Conservation (phyloP, 2,888 invertebrate species). For the Acleris emargana region DNA sequence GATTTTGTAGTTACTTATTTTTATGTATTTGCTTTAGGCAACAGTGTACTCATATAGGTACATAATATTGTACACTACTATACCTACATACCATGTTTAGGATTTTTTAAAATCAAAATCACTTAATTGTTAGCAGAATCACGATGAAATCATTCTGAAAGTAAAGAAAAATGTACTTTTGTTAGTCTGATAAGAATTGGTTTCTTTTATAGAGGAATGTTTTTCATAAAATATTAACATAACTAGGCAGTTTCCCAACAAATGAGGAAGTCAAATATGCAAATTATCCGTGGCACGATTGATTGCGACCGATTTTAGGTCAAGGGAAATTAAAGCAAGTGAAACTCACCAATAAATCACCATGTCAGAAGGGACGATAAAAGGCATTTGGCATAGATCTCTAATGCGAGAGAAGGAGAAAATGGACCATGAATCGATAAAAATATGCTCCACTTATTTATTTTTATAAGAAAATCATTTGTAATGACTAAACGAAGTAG, state of each 20-base stretch:
- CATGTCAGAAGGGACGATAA: slow-evolving; percentile 45
- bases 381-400: slow-evolving; percentile 64
- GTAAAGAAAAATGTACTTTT: too few relatives aligned
- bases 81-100: too few relatives aligned
- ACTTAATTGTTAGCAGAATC: too few relatives aligned
- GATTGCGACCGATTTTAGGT: slow-evolving; percentile 32
- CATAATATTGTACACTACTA: too few relatives aligned
- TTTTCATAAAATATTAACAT: slow-evolving; percentile 22
- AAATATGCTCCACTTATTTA: slow-evolving; percentile 60
- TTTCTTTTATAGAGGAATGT: slow-evolving; percentile 4
- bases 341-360: slow-evolving; percentile 47
- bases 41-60: too few relatives aligned
- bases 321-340: slow-evolving; percentile 36
- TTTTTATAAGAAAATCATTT: background rate
- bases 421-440: slow-evolving; percentile 69
- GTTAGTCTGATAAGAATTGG: background rate
- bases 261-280: slow-evolving; percentile 29
- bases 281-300: slow-evolving; percentile 33
- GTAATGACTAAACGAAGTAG: background rate
- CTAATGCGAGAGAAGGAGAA: slow-evolving; percentile 51
- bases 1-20: too few relatives aligned
- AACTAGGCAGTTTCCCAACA: slow-evolving; percentile 22
- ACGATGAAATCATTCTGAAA: too few relatives aligned
- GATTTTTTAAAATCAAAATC: too few relatives aligned
- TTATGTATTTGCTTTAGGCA: too few relatives aligned